Evolutionary conservation across 1,140 invertebrate species (phyloP).

Genomic region (Ceratosolen fusciceps): DNA sequence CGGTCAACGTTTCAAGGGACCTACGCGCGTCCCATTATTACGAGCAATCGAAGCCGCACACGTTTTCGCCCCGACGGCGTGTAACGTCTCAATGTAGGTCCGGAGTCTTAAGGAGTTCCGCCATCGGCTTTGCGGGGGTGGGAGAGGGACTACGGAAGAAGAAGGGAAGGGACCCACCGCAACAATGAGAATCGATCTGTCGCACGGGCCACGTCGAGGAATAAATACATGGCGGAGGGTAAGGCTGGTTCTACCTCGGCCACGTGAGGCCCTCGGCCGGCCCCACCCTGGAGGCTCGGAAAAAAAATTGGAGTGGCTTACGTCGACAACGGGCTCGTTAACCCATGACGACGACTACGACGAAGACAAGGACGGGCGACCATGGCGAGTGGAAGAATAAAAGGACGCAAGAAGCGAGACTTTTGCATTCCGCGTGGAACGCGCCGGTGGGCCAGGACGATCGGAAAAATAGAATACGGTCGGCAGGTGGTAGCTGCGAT

Average conservation of each 20-base stretch:
- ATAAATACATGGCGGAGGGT: neutral
- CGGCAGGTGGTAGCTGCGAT: conserved; percentile 39
- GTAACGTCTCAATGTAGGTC: conserved; percentile 35
- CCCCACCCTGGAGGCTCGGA: neutral
- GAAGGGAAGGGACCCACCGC: neutral
- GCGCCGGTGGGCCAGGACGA: conserved; percentile 20
- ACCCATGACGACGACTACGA: neutral
- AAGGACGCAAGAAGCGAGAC: neutral
- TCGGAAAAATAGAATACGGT: conserved; percentile 42
- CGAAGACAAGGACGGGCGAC: neutral
- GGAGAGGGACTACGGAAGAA: too few relatives aligned
- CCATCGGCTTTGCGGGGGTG: too few relatives aligned
- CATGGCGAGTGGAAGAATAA: neutral
- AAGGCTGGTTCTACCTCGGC: too few relatives aligned
- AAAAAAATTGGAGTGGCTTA: neutral
- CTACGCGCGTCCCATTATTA: neutral
- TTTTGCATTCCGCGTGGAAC: conserved; percentile 24
- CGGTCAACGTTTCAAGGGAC: neutral
- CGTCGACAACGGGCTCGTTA: conserved; percentile 23
- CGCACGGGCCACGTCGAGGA: neutral
- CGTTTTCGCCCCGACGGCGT: neutral
- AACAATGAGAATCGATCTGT: conserved; percentile 29
- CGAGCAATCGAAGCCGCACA: neutral
- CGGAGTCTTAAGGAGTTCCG: neutral
- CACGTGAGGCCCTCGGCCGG: conserved; percentile 10